Percentiles rank a stretch among this genome's conserved stretches.
These are phyloP conservation scores for Poecilobothrus nobilitatus DNA, from an alignment of 2,888 invertebrate genomes.

Conservation along the genomic window DNA sequence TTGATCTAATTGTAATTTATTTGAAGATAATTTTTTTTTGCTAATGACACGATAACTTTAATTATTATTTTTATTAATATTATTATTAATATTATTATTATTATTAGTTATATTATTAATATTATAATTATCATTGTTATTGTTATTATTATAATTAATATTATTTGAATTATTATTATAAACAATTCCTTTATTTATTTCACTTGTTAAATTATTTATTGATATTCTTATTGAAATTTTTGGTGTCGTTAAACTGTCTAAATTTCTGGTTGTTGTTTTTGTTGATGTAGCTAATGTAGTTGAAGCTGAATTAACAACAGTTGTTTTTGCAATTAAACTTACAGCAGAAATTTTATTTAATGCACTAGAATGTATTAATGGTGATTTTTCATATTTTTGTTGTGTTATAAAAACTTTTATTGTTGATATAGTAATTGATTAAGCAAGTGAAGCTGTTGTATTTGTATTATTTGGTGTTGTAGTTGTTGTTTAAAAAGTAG, in stretches of 20 bases:
- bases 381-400: not conserved
- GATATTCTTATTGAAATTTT: too few species aligned
- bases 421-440: not conserved
- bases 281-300: too few species aligned
- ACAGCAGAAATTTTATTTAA: not conserved
- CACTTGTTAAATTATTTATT: too few species aligned
- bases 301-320: too few species aligned
- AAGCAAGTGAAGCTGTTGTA: not conserved
- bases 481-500: too few species aligned
- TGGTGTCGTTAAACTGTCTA: too few species aligned
- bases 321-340: constrained; percentile 21
- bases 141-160: not conserved
- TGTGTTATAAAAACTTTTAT: not conserved
- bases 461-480: not conserved
- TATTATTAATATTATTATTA: not conserved
- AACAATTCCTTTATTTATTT: too few species aligned
- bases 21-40: too few species aligned
- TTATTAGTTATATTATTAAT: not conserved
- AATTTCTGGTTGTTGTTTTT: too few species aligned
- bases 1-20: too few species aligned
- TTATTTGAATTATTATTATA: too few species aligned
- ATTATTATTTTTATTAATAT: not conserved
- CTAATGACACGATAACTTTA: not conserved
- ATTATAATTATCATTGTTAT: not conserved
- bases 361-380: not conserved